phyloP scores from a whole-genome alignment of 2,888 invertebrate genomes.

The Sinohyriopsis cumingii region DNA sequence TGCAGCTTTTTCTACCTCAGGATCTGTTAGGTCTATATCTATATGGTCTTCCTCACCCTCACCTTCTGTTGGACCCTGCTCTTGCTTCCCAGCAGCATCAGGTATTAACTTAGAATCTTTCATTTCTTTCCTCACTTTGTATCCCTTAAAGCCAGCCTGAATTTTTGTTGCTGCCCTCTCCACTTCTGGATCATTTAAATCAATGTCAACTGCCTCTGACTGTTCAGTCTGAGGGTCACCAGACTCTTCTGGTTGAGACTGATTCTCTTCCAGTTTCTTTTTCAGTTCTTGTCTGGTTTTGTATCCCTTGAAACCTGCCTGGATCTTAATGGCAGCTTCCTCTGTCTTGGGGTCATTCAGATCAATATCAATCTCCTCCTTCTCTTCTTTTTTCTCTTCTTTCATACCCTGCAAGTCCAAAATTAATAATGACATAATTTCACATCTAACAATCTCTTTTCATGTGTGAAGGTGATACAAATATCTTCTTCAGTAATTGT shows the following conservation, averaged over 20 bases:
- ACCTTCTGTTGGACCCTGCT: constrained; percentile 15
- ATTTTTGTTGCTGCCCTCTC: constrained; percentile 64
- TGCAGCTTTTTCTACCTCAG: constrained; percentile 54
- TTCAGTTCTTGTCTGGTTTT: constrained; percentile 57
- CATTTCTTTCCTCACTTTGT: constrained; percentile 55
- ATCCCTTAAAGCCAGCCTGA: constrained; percentile 66
- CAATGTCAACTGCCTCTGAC: constrained; percentile 46
- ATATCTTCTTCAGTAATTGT: no score
- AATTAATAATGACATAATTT: background rate
- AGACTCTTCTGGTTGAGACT: constrained; percentile 3
- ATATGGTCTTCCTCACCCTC: constrained; percentile 42
- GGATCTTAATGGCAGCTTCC: constrained; percentile 64
- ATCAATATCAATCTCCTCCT: constrained; percentile 50
- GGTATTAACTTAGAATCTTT: constrained; percentile 27
- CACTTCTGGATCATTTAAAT: constrained; percentile 58
- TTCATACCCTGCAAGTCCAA: constrained; percentile 6
- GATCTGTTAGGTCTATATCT: constrained; percentile 58
- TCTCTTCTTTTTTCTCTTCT: constrained; percentile 12
- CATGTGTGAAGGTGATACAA: no score
- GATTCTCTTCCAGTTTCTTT: constrained; percentile 28
- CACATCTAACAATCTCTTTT: no score
- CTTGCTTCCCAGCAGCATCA: constrained; percentile 15
- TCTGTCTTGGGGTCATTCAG: constrained; percentile 59
- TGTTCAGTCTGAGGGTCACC: no score
- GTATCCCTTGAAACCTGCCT: constrained; percentile 64